phyloP scores from a whole-genome alignment of 2,113 vertebrate species.

The Saimiri boliviensis region DNA sequence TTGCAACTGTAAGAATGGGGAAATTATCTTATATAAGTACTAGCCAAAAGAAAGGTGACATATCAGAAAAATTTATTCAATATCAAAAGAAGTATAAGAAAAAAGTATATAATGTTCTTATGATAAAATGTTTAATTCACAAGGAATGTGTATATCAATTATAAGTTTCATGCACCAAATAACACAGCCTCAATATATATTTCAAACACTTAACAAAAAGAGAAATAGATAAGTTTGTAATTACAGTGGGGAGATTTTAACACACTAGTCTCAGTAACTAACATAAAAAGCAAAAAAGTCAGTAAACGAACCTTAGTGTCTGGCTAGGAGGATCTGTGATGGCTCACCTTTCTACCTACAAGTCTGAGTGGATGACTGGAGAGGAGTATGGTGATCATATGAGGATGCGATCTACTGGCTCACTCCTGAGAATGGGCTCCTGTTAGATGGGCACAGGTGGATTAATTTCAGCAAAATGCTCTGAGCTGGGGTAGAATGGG shows the following conservation, averaged over 20 bases:
- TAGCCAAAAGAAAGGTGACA: not conserved
- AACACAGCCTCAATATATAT: not conserved
- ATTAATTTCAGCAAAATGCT: not conserved
- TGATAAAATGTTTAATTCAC: not conserved
- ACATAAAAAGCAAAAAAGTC: not conserved
- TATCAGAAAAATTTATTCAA: not conserved
- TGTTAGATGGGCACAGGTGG: rapidly evolving
- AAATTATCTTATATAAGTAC: not conserved
- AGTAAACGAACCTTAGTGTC: slow-evolving; percentile 81
- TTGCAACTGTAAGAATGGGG: not conserved
- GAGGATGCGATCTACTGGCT: slow-evolving; percentile 34
- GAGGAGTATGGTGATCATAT: slow-evolving; percentile 84
- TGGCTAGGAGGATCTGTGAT: slow-evolving; percentile 90
- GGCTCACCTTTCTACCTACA: slow-evolving; percentile 89
- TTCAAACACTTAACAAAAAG: not conserved
- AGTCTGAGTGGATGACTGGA: slow-evolving; percentile 90
- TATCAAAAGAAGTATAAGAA: not conserved
- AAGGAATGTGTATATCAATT: not conserved
- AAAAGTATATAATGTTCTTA: not conserved
- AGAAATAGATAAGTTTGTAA: not conserved
- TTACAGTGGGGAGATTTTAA: not conserved
- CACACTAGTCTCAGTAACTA: not conserved
- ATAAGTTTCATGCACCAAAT: not conserved
- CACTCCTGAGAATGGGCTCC: not conserved
- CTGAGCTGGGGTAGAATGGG: not conserved